Percentiles rank a stretch among this genome's conserved stretches.
These are phyloP conservation scores for Sinosuthora webbiana DNA, from an alignment of 2,113 vertebrate species.

Conservation along the genomic window DNA sequence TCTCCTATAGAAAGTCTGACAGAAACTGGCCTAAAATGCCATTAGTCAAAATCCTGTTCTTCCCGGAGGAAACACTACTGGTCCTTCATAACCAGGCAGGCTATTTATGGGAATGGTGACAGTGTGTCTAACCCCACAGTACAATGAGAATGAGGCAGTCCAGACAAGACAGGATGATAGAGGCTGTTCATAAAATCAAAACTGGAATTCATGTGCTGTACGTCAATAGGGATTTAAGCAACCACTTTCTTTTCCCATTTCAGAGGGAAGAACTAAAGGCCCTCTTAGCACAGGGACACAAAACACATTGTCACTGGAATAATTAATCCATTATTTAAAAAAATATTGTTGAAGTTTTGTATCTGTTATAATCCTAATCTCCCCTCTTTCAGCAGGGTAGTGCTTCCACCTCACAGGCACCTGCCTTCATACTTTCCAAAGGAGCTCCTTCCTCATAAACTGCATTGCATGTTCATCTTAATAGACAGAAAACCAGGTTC, in stretches of 20 bases:
- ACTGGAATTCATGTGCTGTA: neutral
- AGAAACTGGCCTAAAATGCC: neutral
- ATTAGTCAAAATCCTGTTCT: conserved; percentile 5
- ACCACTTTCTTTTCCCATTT: neutral
- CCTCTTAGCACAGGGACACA: neutral
- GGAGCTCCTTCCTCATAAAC: neutral
- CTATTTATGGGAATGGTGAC: conserved; percentile 56
- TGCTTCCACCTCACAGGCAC: neutral
- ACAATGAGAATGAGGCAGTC: conserved; percentile 21
- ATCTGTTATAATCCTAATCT: neutral
- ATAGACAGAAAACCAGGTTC: neutral
- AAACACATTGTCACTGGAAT: neutral
- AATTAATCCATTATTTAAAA: neutral
- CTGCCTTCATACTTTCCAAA: neutral
- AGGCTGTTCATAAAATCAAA: conserved; percentile 25
- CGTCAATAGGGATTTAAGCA: neutral
- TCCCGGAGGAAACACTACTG: neutral
- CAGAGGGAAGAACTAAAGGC: neutral
- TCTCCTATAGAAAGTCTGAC: neutral
- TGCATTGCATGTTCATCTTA: neutral
- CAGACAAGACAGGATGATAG: neutral
- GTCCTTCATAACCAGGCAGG: conserved; percentile 20
- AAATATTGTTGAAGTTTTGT: neutral
- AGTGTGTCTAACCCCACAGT: neutral
- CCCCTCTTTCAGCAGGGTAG: neutral